Conservation (phyloP, 1,140 invertebrate genomes). For the Euwallacea similis region DNA sequence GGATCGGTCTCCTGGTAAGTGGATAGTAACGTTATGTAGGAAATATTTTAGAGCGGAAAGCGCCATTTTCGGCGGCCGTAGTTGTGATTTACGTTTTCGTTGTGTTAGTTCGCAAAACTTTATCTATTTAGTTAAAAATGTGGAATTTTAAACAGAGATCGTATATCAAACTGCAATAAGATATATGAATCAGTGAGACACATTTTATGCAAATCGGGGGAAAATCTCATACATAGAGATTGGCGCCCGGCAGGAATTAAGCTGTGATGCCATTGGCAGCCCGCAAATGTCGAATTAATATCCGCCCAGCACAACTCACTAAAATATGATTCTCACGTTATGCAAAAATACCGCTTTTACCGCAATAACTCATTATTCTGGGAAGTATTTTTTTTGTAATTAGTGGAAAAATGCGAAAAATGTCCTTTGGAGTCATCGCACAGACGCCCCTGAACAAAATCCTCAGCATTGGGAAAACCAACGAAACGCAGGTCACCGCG, state of each 20-base stretch:
- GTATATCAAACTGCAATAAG: conserved; percentile 54
- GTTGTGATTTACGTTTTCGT: conserved; percentile 44
- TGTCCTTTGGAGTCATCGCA: too few species aligned
- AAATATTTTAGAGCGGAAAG: conserved; percentile 54
- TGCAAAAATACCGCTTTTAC: background rate
- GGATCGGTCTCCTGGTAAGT: conserved; percentile 54
- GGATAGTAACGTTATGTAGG: conserved; percentile 54
- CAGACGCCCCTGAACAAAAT: conserved; percentile 10
- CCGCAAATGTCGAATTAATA: background rate
- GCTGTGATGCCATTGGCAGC: conserved; percentile 30
- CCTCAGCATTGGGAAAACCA: conserved; percentile 32
- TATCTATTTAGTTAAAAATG: conserved; percentile 17
- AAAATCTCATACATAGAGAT: conserved; percentile 56
- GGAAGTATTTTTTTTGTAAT: too few species aligned
- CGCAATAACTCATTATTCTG: too few species aligned
- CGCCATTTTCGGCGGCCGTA: conserved; percentile 26
- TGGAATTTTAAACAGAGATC: conserved; percentile 49
- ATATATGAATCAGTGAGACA: conserved; percentile 55
- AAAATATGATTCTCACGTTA: background rate
- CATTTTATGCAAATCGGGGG: conserved; percentile 55
- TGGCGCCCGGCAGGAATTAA: conserved; percentile 46
- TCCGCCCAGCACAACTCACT: background rate
- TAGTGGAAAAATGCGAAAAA: too few species aligned
- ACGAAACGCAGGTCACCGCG: conserved; percentile 43
- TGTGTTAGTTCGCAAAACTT: too few species aligned